Conservation (phyloP, 2,888 invertebrate genomes). For the Aporophyla nigra region DNA sequence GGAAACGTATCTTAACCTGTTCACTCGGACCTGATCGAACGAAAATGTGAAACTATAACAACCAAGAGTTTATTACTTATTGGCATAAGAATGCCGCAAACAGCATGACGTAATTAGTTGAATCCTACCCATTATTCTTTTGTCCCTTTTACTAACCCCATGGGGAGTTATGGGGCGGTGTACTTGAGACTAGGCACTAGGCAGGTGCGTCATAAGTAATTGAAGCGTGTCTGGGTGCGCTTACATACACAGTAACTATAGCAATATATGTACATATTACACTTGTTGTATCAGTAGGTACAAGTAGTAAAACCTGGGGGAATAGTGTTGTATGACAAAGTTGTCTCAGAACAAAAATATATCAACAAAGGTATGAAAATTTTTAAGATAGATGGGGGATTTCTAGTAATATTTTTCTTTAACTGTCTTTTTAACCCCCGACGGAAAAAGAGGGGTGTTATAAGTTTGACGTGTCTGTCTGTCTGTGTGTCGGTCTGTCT, state of each 20-base stretch:
- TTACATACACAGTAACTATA: neutral
- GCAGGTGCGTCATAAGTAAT: slow-evolving; percentile 26
- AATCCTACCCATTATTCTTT: slow-evolving; percentile 26
- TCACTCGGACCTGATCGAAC: no score
- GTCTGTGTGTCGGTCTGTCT: no score
- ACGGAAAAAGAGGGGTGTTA: no score
- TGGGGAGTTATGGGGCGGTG: slow-evolving; percentile 8
- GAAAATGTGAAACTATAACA: neutral
- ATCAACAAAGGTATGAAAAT: slow-evolving; percentile 33
- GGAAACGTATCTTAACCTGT: no score
- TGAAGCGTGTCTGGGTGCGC: slow-evolving; percentile 15
- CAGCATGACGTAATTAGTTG: slow-evolving; percentile 24
- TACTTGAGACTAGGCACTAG: slow-evolving; percentile 22
- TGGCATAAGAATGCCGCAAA: neutral
- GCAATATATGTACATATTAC: neutral
- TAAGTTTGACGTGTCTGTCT: no score
- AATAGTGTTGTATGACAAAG: slow-evolving; percentile 47
- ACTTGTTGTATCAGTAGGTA: neutral
- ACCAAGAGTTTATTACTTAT: neutral
- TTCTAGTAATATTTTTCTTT: slow-evolving; percentile 33
- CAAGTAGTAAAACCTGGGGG: slow-evolving; percentile 23
- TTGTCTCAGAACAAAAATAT: slow-evolving; percentile 45
- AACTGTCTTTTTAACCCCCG: no score
- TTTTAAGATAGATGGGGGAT: slow-evolving; percentile 34
- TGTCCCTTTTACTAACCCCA: slow-evolving; percentile 20